Conservation (phyloP, 2,797 vertebrate species). For the Chrysocyon brachyurus region DNA sequence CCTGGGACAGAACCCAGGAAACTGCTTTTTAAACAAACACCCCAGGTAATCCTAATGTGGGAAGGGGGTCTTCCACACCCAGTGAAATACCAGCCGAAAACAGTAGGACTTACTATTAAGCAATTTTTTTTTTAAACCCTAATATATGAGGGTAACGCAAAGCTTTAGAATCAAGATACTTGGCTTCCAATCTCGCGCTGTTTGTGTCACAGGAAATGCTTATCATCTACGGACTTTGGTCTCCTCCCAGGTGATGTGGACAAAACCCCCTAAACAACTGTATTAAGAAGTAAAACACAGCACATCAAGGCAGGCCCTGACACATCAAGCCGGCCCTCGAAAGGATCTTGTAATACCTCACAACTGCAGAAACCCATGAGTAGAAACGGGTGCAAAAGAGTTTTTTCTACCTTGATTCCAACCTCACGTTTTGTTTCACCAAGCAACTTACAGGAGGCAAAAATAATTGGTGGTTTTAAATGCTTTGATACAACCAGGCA, state of each 20-base stretch:
- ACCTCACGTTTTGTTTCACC: conserved; percentile 85
- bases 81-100: neutral
- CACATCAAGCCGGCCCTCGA: neutral
- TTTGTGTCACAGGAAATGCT: neutral
- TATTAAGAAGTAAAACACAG: neutral
- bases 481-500: conserved; percentile 86
- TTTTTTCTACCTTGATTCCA: neutral
- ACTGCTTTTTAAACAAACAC: neutral
- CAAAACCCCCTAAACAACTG: neutral
- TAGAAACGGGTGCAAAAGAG: neutral
- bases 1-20: neutral
- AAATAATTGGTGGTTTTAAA: conserved; percentile 90
- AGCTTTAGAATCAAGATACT: neutral
- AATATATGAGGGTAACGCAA: neutral
- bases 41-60: neutral
- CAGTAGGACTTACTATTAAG: neutral
- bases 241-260: neutral
- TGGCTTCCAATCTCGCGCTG: neutral
- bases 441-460: conserved; percentile 85
- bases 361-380: conserved; percentile 21
- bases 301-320: no score
- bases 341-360: neutral
- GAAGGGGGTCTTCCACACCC: neutral
- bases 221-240: neutral
- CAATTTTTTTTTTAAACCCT: neutral